Percentiles rank a stretch among this genome's conserved stretches.
phyloP scores from a whole-genome alignment of 2,797 vertebrate species.

The Champsocephalus gunnari region DNA sequence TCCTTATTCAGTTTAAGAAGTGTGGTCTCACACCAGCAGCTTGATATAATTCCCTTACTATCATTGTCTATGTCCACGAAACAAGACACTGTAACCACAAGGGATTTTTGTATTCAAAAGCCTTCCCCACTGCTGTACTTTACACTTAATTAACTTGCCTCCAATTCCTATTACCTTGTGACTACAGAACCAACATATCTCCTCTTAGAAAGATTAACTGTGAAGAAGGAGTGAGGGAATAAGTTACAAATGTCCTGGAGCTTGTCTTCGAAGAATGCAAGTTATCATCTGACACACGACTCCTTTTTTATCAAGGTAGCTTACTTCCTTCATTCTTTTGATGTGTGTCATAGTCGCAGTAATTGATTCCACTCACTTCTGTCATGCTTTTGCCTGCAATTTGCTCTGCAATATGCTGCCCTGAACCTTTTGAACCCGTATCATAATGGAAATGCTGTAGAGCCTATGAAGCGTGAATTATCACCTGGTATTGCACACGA shows the following conservation, averaged over 20 bases:
- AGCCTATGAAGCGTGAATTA: constrained; percentile 74
- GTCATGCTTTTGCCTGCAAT: constrained; percentile 80
- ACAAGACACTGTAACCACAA: constrained; percentile 37
- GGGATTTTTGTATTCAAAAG: constrained; percentile 31
- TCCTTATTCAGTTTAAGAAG: constrained; percentile 42
- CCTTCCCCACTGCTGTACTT: constrained; percentile 27
- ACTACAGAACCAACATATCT: constrained; percentile 51
- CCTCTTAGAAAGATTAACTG: constrained; percentile 53
- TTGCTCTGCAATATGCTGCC: constrained; percentile 73
- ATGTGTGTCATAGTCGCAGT: constrained; percentile 76
- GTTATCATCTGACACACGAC: constrained; percentile 62
- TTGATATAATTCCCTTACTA: constrained; percentile 15
- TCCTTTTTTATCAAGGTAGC: constrained; percentile 76
- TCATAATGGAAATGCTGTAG: constrained; percentile 77
- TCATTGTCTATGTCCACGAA: constrained; percentile 31
- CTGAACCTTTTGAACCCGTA: constrained; percentile 75
- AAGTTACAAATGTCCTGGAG: constrained; percentile 67
- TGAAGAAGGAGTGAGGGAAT: constrained; percentile 49
- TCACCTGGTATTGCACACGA: constrained; percentile 75
- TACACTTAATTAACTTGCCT: constrained; percentile 67
- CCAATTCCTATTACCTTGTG: constrained; percentile 48
- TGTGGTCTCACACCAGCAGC: constrained; percentile 26
- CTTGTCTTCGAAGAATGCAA: constrained; percentile 72
- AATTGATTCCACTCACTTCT: constrained; percentile 82
- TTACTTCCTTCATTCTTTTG: constrained; percentile 76